Conservation (phyloP, 2,113 vertebrate species). For the Microcebus griseorufus region DNA sequence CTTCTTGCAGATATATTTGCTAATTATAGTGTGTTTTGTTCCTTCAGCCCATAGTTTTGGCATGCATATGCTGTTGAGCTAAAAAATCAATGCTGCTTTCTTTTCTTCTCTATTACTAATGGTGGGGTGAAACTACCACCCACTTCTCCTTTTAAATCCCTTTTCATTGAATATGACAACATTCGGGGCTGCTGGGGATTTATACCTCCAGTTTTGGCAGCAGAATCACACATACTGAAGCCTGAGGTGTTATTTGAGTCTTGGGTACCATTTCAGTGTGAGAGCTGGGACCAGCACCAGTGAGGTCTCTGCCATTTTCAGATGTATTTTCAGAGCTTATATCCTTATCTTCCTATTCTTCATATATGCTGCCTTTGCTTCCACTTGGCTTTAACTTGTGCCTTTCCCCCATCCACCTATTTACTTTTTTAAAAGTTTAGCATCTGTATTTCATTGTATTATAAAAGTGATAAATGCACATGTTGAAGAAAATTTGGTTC, state of each 20-base stretch:
- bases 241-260: neutral
- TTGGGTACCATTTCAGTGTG: neutral
- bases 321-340: neutral
- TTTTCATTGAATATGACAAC: slow-evolving; percentile 46
- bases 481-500: neutral
- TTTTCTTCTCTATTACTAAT: slow-evolving; percentile 60
- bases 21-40: slow-evolving; percentile 69
- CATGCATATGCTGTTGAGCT: neutral
- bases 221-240: neutral
- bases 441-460: neutral
- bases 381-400: neutral
- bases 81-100: neutral
- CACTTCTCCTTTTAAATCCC: slow-evolving; percentile 52
- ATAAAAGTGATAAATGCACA: neutral
- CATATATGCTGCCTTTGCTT: neutral
- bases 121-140: slow-evolving; percentile 65
- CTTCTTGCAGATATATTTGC: slow-evolving; percentile 67
- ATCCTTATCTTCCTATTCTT: neutral
- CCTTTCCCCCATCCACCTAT: neutral
- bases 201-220: neutral
- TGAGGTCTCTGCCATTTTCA: neutral
- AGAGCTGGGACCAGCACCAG: accelerated
- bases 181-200: neutral
- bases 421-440: neutral
- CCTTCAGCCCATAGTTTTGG: slow-evolving; percentile 37